These are phyloP conservation scores for Colletes latitarsis DNA, from an alignment of 1,140 invertebrate genomes.

Conservation along the genomic window DNA sequence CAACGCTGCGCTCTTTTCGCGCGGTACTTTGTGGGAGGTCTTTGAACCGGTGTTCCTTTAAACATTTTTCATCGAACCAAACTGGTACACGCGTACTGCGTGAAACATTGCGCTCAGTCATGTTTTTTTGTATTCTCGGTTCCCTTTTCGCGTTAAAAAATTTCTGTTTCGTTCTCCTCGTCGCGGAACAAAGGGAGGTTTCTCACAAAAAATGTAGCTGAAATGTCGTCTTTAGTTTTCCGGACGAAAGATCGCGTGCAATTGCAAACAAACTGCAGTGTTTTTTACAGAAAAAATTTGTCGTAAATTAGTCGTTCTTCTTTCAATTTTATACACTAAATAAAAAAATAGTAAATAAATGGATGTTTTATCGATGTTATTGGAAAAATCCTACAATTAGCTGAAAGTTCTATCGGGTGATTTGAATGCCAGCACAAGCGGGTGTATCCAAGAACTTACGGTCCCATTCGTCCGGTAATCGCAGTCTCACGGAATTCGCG, in stretches of 20 bases:
- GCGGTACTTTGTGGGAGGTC: constrained; percentile 61
- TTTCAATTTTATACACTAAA: too few relatives aligned
- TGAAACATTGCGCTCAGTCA: not conserved
- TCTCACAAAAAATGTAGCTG: not conserved
- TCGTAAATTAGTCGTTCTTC: too few relatives aligned
- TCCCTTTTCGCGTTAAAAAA: not conserved
- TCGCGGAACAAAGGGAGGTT: not conserved
- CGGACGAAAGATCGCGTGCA: too few relatives aligned
- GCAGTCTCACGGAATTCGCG: constrained; percentile 32
- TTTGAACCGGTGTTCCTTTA: constrained; percentile 39
- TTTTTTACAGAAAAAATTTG: too few relatives aligned
- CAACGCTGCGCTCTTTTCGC: constrained; percentile 58
- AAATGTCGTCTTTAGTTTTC: too few relatives aligned
- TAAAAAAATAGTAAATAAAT: too few relatives aligned
- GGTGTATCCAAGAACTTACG: not conserved
- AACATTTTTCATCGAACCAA: constrained; percentile 41
- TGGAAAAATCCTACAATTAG: too few relatives aligned
- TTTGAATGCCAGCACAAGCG: constrained; percentile 13
- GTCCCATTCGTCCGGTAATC: not conserved
- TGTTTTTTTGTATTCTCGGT: not conserved
- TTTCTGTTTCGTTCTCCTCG: constrained; percentile 7
- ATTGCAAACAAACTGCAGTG: too few relatives aligned
- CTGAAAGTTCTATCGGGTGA: not conserved
- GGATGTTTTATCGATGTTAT: too few relatives aligned
- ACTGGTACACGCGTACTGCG: not conserved